Conservation (phyloP, 2,797 vertebrate species). For the Artibeus jamaicensis region DNA sequence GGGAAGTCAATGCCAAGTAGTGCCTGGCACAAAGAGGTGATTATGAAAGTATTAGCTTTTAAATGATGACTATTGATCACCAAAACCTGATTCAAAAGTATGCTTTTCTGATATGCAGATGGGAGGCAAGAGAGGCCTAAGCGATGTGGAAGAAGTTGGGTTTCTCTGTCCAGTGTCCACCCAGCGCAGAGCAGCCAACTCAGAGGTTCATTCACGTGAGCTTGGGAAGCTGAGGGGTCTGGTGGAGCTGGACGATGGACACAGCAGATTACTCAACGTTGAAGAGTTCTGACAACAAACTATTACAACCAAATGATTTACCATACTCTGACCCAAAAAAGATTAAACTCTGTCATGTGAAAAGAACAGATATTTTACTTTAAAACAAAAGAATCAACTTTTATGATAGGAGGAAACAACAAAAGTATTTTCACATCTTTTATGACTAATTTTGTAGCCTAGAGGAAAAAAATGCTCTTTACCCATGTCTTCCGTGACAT, state of each 20-base stretch:
- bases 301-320: not conserved
- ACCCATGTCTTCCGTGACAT: not conserved
- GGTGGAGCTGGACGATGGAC: not conserved
- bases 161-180: not conserved
- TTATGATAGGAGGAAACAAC: not conserved
- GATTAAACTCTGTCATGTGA: not conserved
- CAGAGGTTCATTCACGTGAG: not conserved
- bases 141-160: not conserved
- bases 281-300: not conserved
- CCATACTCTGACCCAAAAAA: not conserved
- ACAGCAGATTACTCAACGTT: not conserved
- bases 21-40: not conserved
- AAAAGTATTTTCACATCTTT: not conserved
- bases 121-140: not conserved
- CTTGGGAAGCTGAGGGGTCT: not conserved
- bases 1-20: not conserved
- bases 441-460: not conserved
- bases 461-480: not conserved
- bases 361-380: constrained; percentile 17
- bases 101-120: not conserved
- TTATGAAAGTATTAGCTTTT: not conserved
- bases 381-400: not conserved
- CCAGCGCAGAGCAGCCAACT: not conserved
- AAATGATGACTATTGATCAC: not conserved
- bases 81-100: not conserved